phyloP scores from a whole-genome alignment of 1,140 invertebrate species.

The Lutraria rhynchaena region DNA sequence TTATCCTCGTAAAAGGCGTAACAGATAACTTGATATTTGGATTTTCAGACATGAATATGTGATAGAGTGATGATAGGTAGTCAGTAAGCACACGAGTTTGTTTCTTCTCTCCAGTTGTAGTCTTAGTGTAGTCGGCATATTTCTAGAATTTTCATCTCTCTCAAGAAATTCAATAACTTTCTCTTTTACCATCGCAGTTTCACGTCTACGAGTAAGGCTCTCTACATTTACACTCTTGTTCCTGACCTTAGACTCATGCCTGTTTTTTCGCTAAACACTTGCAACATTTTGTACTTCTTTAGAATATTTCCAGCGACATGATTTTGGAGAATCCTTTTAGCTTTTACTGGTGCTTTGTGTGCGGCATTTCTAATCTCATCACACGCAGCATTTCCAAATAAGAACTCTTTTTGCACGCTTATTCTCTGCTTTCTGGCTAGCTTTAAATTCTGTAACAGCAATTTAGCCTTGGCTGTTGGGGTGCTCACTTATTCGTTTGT shows the following conservation, averaged over 20 bases:
- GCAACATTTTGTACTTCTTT: conserved; percentile 41
- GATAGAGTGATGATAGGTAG: too few relatives aligned
- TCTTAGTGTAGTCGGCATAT: conserved; percentile 26
- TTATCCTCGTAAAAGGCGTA: conserved; percentile 34
- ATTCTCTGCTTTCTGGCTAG: conserved; percentile 13
- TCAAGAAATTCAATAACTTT: conserved; percentile 42
- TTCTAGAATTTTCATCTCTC: conserved; percentile 42
- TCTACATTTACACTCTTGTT: too few relatives aligned
- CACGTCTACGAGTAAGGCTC: too few relatives aligned
- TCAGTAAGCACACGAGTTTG: conserved; percentile 43
- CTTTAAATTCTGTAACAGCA: background rate
- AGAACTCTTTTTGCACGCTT: conserved; percentile 23
- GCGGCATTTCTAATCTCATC: conserved; percentile 18
- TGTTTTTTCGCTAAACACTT: conserved; percentile 26
- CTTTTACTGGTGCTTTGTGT: too few relatives aligned
- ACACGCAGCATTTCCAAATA: conserved; percentile 34
- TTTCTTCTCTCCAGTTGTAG: conserved; percentile 15
- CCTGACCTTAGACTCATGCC: conserved; percentile 29
- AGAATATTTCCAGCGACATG: conserved; percentile 44
- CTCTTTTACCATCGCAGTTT: conserved; percentile 5
- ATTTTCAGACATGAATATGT: conserved; percentile 50
- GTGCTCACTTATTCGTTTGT: too few relatives aligned
- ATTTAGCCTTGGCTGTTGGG: too few relatives aligned
- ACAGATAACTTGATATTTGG: conserved; percentile 35
- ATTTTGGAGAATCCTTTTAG: conserved; percentile 36